Evolutionary conservation across 1,140 invertebrate species (phyloP).

Genomic region (Drosophila sproati): DNA sequence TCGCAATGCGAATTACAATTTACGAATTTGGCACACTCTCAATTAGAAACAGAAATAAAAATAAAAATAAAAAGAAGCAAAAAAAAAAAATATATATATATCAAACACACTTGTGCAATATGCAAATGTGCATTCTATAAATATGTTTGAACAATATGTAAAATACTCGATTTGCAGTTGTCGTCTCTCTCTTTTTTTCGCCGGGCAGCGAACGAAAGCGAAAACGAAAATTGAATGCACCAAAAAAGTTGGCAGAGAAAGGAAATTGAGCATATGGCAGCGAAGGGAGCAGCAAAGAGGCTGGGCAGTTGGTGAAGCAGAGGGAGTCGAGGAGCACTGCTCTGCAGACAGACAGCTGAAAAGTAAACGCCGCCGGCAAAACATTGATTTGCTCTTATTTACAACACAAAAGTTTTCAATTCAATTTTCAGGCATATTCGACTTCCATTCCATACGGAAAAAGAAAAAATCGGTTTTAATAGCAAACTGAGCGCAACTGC

Average conservation of each 20-base stretch:
- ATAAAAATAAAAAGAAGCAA: neutral
- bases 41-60: conserved; percentile 34
- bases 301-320: conserved; percentile 9
- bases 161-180: conserved; percentile 47
- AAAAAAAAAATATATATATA: conserved; percentile 2
- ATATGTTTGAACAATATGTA: conserved; percentile 64
- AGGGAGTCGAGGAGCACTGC: neutral
- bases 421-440: conserved; percentile 43
- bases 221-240: conserved; percentile 36
- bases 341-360: conserved; percentile 23
- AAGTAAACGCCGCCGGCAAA: neutral
- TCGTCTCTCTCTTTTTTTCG: conserved; percentile 13
- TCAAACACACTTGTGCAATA: conserved; percentile 26
- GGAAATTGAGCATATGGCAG: conserved; percentile 24
- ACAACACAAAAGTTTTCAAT: conserved; percentile 65
- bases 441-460: conserved; percentile 36
- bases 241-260: conserved; percentile 19
- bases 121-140: conserved; percentile 63
- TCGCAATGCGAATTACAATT: conserved; percentile 27
- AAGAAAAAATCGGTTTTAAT: conserved; percentile 32
- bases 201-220: conserved; percentile 38
- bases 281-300: conserved; percentile 16
- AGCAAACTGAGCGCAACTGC: conserved; percentile 63
- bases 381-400: conserved; percentile 46
- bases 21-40: conserved; percentile 37